These are phyloP conservation scores for Anarsia innoxiella DNA, from an alignment of 2,888 invertebrate genomes.

Conservation along the genomic window DNA sequence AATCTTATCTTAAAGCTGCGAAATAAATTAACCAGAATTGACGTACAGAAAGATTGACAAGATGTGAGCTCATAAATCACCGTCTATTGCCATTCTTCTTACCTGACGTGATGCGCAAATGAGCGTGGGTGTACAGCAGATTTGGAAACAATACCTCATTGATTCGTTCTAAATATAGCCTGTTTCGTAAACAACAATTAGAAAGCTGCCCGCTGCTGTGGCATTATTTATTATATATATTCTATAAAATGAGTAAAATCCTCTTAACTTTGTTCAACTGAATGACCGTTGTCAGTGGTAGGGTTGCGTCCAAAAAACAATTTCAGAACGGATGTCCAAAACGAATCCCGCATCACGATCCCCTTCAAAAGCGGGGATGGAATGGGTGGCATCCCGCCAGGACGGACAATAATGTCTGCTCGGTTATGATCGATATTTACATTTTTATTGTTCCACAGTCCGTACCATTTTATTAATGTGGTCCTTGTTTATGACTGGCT, in stretches of 20 bases:
- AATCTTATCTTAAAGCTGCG: no score
- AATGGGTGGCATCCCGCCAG: conserved; percentile 49
- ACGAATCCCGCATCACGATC: conserved; percentile 30
- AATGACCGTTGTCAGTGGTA: conserved; percentile 3
- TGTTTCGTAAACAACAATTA: conserved; percentile 6
- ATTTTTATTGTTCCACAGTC: conserved; percentile 48
- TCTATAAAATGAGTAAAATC: conserved; percentile 2
- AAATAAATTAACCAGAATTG: no score
- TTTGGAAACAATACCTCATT: conserved; percentile 41
- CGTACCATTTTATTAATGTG: conserved; percentile 32
- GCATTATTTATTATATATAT: background rate
- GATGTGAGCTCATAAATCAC: conserved; percentile 36
- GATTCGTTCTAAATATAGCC: conserved; percentile 28
- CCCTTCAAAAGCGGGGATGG: conserved; percentile 33
- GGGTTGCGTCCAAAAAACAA: conserved; percentile 24
- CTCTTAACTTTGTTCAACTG: background rate
- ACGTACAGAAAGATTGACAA: conserved; percentile 27
- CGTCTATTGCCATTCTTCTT: conserved; percentile 35
- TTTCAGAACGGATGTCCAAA: conserved; percentile 26
- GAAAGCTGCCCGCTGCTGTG: conserved; percentile 1
- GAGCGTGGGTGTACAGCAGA: conserved; percentile 39
- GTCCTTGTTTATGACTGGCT: conserved; percentile 19
- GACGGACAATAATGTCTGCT: conserved; percentile 49
- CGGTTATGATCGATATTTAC: conserved; percentile 54
- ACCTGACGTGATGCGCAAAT: conserved; percentile 36